These are phyloP conservation scores for Mormyrus hasselquistii DNA, from an alignment of 2,797 vertebrate genomes.

Conservation along the genomic window DNA sequence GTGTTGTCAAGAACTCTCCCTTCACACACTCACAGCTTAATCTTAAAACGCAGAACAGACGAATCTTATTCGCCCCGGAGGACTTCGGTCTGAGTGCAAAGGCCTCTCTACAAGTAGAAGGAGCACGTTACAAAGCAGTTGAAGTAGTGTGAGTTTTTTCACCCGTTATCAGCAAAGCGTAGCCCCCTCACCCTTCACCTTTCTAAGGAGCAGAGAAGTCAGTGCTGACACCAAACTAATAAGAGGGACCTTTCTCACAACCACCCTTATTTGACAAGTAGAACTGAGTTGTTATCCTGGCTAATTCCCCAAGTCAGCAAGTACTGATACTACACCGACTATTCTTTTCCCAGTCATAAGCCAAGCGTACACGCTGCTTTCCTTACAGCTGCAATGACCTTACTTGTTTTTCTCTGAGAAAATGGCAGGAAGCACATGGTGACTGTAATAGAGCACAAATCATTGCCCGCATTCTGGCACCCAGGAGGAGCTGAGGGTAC, in stretches of 20 bases:
- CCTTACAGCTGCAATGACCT: slow-evolving; percentile 33
- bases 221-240: neutral
- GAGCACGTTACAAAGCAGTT: neutral
- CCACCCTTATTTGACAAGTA: slow-evolving; percentile 15
- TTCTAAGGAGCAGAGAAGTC: neutral
- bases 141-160: neutral
- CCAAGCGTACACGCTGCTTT: slow-evolving; percentile 5
- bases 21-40: neutral
- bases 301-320: slow-evolving; percentile 13
- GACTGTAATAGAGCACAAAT: slow-evolving; percentile 25
- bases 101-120: neutral
- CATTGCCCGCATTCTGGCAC: slow-evolving; percentile 15
- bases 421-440: slow-evolving; percentile 45
- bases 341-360: slow-evolving; percentile 23
- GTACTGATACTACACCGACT: slow-evolving; percentile 2
- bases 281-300: slow-evolving; percentile 9
- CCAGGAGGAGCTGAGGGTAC: slow-evolving; percentile 4
- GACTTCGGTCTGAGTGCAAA: neutral
- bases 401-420: slow-evolving; percentile 24
- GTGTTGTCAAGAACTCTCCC: neutral
- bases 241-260: neutral
- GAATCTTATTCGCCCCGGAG: neutral
- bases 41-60: neutral
- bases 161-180: neutral
- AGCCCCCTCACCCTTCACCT: neutral